These are phyloP conservation scores for Chauna torquata DNA, from an alignment of 2,113 vertebrate genomes.

Conservation along the genomic window DNA sequence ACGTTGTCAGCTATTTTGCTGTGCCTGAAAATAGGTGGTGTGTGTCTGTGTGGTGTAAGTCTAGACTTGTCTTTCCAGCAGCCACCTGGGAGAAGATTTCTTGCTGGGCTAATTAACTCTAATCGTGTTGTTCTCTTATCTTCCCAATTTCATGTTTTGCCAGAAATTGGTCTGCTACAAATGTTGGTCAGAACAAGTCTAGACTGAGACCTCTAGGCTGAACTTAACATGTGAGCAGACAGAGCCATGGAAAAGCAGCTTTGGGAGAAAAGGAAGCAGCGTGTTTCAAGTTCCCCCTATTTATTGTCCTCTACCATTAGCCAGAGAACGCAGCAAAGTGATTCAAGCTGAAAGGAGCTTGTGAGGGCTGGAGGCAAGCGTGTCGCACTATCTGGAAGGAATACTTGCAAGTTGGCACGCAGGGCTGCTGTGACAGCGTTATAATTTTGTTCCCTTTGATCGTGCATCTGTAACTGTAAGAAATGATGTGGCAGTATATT, in stretches of 20 bases:
- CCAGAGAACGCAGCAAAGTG: not conserved
- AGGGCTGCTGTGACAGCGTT: not conserved
- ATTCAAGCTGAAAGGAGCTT: not conserved
- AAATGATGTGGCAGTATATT: not conserved
- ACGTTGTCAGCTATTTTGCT: not conserved
- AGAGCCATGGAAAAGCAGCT: not conserved
- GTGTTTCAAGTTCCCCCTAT: rapidly evolving
- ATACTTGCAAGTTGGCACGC: not conserved
- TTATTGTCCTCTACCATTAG: not conserved
- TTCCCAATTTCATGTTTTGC: not conserved
- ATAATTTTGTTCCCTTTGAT: not conserved
- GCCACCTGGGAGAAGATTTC: not conserved
- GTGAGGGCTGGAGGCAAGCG: not conserved
- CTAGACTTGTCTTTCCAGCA: not conserved
- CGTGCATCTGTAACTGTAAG: not conserved
- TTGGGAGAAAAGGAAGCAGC: not conserved
- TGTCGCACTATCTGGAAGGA: rapidly evolving
- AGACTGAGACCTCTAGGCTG: not conserved
- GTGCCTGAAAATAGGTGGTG: rapidly evolving
- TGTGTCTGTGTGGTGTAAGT: not conserved
- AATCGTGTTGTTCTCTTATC: not conserved
- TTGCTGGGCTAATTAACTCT: not conserved
- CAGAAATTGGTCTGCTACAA: not conserved
- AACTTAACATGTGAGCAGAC: not conserved
- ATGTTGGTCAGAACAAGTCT: not conserved